A percentile compares a stretch with the other conserved stretches of the same genome.
phyloP scores from a whole-genome alignment of 2,113 vertebrate genomes.

The Serinus canaria region DNA sequence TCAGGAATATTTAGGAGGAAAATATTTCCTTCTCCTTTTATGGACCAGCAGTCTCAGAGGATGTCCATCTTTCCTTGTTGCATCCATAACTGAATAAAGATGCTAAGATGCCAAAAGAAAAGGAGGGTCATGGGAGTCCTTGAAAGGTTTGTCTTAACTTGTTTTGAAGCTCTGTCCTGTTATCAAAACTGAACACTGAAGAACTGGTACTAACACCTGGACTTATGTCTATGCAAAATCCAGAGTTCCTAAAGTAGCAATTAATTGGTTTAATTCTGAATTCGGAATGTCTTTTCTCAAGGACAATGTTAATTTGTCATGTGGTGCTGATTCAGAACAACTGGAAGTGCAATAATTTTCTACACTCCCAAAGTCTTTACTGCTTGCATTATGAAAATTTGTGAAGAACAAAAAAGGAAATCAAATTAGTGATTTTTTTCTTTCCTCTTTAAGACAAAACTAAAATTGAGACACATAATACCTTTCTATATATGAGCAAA shows the following conservation, averaged over 20 bases:
- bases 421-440: background rate
- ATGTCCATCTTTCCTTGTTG: background rate
- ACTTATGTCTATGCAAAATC: constrained; percentile 8
- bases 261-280: constrained; percentile 63
- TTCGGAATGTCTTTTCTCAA: constrained; percentile 59
- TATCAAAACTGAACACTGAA: constrained; percentile 56
- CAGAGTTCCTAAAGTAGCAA: constrained; percentile 50
- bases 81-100: constrained; percentile 34
- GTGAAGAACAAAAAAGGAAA: background rate
- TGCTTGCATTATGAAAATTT: background rate
- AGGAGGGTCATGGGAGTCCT: background rate
- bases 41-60: background rate
- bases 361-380: constrained; percentile 2
- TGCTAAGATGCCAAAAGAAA: background rate
- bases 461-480: background rate
- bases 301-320: constrained; percentile 54
- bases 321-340: constrained; percentile 33
- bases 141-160: constrained; percentile 41
- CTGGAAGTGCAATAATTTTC: constrained; percentile 50
- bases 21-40: background rate
- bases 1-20: background rate
- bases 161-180: constrained; percentile 40
- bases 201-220: constrained; percentile 55
- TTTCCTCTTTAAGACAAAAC: background rate
- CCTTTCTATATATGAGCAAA: background rate